These are phyloP conservation scores for Damaliscus lunatus DNA, from an alignment of 2,113 vertebrate genomes.

Conservation along the genomic window DNA sequence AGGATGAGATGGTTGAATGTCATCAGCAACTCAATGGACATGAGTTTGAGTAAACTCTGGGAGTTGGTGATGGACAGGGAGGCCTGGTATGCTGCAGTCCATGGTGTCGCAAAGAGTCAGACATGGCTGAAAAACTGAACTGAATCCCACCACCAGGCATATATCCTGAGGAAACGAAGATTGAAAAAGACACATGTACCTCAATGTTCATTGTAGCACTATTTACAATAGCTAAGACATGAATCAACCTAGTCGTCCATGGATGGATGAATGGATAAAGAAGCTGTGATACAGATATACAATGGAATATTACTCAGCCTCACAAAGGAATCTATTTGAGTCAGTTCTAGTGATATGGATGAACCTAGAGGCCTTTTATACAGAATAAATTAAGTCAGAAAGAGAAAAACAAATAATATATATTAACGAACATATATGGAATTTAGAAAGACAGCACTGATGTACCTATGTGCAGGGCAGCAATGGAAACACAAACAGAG, in stretches of 20 bases:
- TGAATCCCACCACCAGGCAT: neutral
- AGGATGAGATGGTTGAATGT: neutral
- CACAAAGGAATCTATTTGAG: neutral
- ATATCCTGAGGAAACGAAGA: neutral
- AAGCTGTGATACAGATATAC: neutral
- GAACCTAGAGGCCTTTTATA: neutral
- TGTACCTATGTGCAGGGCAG: neutral
- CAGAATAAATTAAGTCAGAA: neutral
- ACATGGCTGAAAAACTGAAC: neutral
- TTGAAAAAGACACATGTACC: neutral
- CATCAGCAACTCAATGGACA: neutral
- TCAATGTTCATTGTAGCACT: neutral
- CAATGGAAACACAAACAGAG: neutral
- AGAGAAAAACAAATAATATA: neutral
- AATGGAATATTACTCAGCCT: neutral
- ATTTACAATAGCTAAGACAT: neutral
- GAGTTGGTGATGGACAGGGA: neutral
- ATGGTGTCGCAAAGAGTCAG: neutral
- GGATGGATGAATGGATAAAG: neutral
- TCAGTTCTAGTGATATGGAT: neutral
- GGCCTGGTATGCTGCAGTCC: neutral
- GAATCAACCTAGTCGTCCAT: too few relatives aligned
- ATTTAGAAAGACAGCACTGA: neutral
- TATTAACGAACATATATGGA: neutral
- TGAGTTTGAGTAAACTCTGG: neutral